A percentile compares a stretch with the other conserved stretches of the same genome.
phyloP scores from a whole-genome alignment of 2,113 vertebrate species.

The Scomber colias region DNA sequence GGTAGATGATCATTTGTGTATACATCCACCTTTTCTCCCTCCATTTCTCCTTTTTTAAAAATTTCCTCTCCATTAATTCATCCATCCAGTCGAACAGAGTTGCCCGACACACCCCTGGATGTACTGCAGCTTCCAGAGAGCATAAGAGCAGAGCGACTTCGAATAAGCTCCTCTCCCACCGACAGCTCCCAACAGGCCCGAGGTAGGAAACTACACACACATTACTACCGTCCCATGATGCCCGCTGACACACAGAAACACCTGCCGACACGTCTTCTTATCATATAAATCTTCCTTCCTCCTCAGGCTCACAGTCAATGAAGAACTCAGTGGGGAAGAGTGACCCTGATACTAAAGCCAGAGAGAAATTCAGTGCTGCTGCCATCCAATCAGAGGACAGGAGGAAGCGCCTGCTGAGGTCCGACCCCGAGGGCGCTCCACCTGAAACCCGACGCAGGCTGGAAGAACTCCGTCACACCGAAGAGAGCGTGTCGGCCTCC shows the following conservation, averaged over 20 bases:
- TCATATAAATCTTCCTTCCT: constrained; percentile 37
- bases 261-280: constrained; percentile 1
- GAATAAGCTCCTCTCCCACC: constrained; percentile 70
- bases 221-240: constrained; percentile 15
- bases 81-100: constrained; percentile 85
- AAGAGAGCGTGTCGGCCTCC: constrained; percentile 78
- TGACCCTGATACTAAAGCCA: constrained; percentile 77
- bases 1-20: constrained; percentile 57
- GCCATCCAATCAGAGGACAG: constrained; percentile 76
- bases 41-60: constrained; percentile 19
- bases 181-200: constrained; percentile 78
- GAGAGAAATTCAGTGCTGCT: constrained; percentile 72
- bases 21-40: constrained; percentile 46
- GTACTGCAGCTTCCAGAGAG: constrained; percentile 88
- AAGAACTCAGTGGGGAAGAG: constrained; percentile 72
- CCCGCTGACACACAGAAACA: constrained; percentile 17
- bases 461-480: constrained; percentile 73
- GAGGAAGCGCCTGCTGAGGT: constrained; percentile 81
- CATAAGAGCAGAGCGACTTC: constrained; percentile 78
- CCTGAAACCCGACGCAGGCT: constrained; percentile 77
- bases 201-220: constrained; percentile 66
- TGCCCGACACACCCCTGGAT: constrained; percentile 87
- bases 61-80: constrained; percentile 29
- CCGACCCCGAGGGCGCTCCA: constrained; percentile 77
- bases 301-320: constrained; percentile 63